Evolutionary conservation across 2,888 invertebrate genomes (phyloP).

Genomic region (Drosophila dives): DNA sequence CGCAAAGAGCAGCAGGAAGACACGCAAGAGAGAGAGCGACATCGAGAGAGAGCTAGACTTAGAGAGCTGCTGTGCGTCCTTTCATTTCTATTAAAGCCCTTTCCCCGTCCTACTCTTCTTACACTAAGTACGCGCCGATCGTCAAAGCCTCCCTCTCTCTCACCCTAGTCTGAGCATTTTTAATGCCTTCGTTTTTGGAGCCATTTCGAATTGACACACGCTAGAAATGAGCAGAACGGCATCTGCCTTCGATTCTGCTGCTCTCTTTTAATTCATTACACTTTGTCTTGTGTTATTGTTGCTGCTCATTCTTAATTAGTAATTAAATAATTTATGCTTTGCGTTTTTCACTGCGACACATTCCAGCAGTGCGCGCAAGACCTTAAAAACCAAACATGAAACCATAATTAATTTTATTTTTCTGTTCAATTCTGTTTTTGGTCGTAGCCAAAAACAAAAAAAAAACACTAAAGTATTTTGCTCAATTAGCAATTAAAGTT

Average conservation of each 20-base stretch:
- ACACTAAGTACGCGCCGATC: conserved; percentile 27
- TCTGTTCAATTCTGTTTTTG: conserved; percentile 10
- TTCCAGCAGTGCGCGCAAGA: conserved; percentile 27
- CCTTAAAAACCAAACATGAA: conserved; percentile 65
- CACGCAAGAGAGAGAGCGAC: neutral
- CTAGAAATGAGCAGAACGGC: conserved; percentile 54
- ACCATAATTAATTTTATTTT: conserved; percentile 69
- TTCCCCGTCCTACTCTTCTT: neutral
- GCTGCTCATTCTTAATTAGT: conserved; percentile 74
- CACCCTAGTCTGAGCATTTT: conserved; percentile 32
- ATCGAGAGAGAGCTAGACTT: neutral
- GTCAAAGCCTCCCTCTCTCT: neutral
- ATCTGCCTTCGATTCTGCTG: conserved; percentile 71
- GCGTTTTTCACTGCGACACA: conserved; percentile 55
- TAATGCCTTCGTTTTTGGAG: conserved; percentile 73
- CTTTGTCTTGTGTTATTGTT: conserved; percentile 24
- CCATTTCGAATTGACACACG: conserved; percentile 81
- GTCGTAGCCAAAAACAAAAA: conserved; percentile 44
- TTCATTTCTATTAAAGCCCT: conserved; percentile 43
- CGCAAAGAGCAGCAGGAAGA: conserved; percentile 48
- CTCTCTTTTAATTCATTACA: conserved; percentile 72
- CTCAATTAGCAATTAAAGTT: conserved; percentile 78
- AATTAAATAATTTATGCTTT: conserved; percentile 81
- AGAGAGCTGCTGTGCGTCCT: conserved; percentile 31
- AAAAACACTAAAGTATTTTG: conserved; percentile 49